A percentile compares a stretch with the other conserved stretches of the same genome.
Conservation (phyloP, 2,888 invertebrate genomes). For the Rhaphigaster nebulosa region DNA sequence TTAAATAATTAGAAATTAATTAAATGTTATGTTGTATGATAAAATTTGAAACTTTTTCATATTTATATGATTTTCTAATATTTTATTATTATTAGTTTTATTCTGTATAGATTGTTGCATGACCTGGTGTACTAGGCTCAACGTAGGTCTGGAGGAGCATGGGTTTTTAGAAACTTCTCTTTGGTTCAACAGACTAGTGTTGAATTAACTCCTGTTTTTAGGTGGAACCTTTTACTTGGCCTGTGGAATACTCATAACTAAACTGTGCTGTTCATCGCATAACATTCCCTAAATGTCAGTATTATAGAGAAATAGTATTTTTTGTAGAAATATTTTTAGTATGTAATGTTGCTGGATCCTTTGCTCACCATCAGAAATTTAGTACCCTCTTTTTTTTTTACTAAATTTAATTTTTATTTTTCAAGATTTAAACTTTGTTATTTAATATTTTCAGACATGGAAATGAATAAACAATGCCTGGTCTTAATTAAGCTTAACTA, state of each 20-base stretch:
- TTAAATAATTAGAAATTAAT: too few species aligned
- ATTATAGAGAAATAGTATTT: neutral
- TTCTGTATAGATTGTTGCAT: neutral
- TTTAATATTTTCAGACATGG: neutral
- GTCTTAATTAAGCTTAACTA: neutral
- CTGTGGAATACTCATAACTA: neutral
- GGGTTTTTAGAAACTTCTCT: neutral
- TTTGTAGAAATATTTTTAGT: neutral
- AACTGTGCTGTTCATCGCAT: neutral
- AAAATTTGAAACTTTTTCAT: too few species aligned
- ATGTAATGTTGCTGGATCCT: neutral
- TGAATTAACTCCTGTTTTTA: neutral
- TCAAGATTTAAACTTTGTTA: neutral
- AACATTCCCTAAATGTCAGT: neutral
- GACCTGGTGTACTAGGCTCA: neutral
- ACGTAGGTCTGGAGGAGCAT: neutral
- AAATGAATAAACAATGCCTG: neutral
- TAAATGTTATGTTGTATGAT: too few species aligned
- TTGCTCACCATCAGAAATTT: neutral
- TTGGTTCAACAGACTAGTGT: neutral
- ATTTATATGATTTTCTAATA: neutral
- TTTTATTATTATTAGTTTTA: neutral
- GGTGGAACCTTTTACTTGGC: neutral
- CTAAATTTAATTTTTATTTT: neutral
- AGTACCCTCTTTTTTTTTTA: neutral